phyloP scores from a whole-genome alignment of 1,140 invertebrate genomes.

The Papilio xuthus region DNA sequence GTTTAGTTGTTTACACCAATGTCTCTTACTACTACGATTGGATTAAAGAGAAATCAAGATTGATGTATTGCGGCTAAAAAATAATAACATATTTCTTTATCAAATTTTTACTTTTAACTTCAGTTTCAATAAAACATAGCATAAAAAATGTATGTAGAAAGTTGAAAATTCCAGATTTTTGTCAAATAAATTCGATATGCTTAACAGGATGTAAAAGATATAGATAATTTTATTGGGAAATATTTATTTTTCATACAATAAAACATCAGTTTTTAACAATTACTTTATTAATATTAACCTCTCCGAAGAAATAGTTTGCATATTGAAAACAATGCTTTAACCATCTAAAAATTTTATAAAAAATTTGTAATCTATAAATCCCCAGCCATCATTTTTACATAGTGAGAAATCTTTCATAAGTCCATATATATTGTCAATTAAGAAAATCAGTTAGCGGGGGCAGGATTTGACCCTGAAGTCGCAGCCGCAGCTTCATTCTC shows the following conservation, averaged over 20 bases:
- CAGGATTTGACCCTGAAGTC: constrained; percentile 28
- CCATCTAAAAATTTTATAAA: constrained; percentile 32
- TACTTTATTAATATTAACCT: constrained; percentile 32
- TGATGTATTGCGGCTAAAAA: constrained; percentile 39
- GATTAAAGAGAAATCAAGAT: constrained; percentile 46
- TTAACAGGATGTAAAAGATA: no score
- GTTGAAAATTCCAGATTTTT: not conserved
- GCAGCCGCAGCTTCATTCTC: constrained; percentile 60
- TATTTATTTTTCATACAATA: not conserved
- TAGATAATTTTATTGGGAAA: not conserved
- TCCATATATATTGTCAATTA: constrained; percentile 20
- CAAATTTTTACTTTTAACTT: not conserved
- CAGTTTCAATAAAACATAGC: not conserved
- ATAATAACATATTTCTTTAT: not conserved
- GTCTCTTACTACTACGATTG: constrained; percentile 56
- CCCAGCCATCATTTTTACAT: not conserved
- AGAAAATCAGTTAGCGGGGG: constrained; percentile 45
- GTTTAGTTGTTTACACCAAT: constrained; percentile 61
- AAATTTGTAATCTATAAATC: not conserved
- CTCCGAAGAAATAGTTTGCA: constrained; percentile 27
- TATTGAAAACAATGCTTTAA: constrained; percentile 47
- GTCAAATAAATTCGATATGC: no score
- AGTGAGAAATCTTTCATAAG: constrained; percentile 1
- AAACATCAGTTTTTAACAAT: constrained; percentile 9
- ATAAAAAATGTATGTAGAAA: not conserved